Percentiles rank a stretch among this genome's conserved stretches.
Conservation (phyloP, 2,797 vertebrate species). For the Sparidentex hasta region DNA sequence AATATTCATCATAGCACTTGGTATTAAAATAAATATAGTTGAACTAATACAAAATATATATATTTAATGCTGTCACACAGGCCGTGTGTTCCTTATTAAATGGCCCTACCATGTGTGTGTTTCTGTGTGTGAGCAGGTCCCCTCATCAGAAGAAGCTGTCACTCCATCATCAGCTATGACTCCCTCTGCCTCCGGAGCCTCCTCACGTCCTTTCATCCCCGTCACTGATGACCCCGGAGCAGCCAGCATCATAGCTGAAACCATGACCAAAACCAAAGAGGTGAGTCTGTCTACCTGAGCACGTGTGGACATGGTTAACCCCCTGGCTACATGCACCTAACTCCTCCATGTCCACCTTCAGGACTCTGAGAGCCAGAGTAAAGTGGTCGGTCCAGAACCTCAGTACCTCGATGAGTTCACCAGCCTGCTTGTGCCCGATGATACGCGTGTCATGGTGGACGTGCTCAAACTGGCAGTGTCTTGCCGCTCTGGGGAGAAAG, state of each 20-base stretch:
- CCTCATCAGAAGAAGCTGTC: conserved; percentile 92
- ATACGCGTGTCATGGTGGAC: conserved; percentile 96
- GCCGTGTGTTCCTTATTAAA: not conserved
- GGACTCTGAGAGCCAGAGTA: conserved; percentile 96
- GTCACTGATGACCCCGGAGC: conserved; percentile 98
- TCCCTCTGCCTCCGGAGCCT: conserved; percentile 92
- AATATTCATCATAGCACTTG: no score
- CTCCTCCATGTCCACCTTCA: conserved; percentile 59
- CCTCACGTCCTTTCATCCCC: conserved; percentile 97
- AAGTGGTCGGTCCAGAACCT: conserved; percentile 92
- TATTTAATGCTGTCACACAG: not conserved
- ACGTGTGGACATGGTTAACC: not conserved
- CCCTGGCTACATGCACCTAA: not conserved
- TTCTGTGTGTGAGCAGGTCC: conserved; percentile 77
- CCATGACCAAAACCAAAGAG: conserved; percentile 99
- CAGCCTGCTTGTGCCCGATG: conserved; percentile 93
- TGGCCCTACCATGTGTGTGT: not conserved
- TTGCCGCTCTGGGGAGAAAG: conserved; percentile 93
- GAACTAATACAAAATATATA: no score
- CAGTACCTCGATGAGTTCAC: conserved; percentile 98
- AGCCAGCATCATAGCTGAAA: conserved; percentile 99
- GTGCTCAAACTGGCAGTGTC: conserved; percentile 96
- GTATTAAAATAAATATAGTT: no score
- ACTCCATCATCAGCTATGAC: conserved; percentile 96
- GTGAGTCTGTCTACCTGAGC: conserved; percentile 67